phyloP scores from a whole-genome alignment of 2,113 vertebrate species.

The Dissostichus mawsoni region DNA sequence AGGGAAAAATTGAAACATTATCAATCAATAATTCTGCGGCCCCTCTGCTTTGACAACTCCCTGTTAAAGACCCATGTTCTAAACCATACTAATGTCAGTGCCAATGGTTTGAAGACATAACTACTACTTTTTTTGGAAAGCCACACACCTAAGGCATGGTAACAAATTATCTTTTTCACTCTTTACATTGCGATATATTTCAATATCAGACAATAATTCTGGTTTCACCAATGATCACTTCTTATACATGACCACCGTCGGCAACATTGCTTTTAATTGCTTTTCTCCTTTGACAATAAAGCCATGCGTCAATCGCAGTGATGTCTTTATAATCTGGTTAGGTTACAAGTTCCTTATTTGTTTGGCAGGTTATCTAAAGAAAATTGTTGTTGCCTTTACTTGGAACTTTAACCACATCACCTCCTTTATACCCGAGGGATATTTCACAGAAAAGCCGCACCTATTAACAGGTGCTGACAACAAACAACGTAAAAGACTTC shows the following conservation, averaged over 20 bases:
- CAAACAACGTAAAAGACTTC: neutral
- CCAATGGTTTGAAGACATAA: too few species aligned
- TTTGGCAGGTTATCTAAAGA: neutral
- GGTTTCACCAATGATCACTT: too few species aligned
- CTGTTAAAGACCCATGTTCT: too few species aligned
- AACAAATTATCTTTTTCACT: neutral
- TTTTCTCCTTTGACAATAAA: neutral
- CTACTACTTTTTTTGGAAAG: neutral
- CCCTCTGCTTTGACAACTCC: too few species aligned
- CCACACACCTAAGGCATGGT: neutral
- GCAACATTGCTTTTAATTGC: neutral
- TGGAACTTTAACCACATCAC: neutral
- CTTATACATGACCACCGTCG: too few species aligned
- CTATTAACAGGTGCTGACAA: conserved; percentile 27
- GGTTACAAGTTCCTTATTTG: neutral
- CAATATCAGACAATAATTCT: too few species aligned
- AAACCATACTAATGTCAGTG: too few species aligned
- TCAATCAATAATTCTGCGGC: too few species aligned
- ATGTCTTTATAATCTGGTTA: neutral
- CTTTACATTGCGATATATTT: too few species aligned
- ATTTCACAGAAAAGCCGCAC: conserved; percentile 12
- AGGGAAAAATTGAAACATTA: too few species aligned
- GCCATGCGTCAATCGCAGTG: neutral
- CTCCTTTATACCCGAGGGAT: neutral
- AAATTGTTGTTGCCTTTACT: neutral